These are phyloP conservation scores for Scolopax bukidnonensis DNA, from an alignment of 2,797 vertebrate genomes.

Conservation along the genomic window DNA sequence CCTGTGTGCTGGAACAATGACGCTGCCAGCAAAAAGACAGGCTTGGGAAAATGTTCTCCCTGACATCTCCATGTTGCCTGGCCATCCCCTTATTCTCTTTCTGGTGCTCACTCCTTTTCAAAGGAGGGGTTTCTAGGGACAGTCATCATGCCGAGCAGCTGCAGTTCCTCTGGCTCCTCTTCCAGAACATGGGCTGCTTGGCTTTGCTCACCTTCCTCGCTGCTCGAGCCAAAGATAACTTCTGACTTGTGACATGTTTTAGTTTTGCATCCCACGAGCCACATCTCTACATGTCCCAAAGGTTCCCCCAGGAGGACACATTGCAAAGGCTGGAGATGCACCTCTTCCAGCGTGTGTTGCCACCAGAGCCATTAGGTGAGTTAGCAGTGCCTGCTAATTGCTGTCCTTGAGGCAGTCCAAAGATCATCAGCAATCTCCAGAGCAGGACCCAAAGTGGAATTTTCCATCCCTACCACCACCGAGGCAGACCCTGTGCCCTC, in stretches of 20 bases:
- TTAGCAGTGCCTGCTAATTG: not conserved
- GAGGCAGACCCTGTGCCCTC: not conserved
- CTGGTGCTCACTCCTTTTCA: not conserved
- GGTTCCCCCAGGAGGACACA: not conserved
- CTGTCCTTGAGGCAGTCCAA: not conserved
- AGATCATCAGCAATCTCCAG: not conserved
- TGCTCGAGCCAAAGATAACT: not conserved
- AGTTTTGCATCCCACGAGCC: not conserved
- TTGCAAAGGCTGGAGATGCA: not conserved
- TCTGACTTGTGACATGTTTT: accelerated
- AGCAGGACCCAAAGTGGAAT: not conserved
- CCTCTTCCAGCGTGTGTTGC: accelerated
- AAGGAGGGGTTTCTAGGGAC: not conserved
- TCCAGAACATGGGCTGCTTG: not conserved
- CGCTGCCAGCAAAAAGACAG: not conserved
- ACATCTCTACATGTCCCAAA: not conserved
- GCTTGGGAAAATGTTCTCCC: not conserved
- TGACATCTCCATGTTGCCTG: not conserved
- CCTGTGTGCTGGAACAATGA: not conserved
- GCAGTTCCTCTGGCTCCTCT: not conserved
- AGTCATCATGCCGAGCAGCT: not conserved
- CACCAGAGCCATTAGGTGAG: not conserved
- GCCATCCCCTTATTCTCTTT: not conserved
- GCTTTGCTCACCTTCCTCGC: not conserved
- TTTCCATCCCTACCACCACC: not conserved